Evolutionary conservation across 2,888 invertebrate genomes (phyloP).

Genomic region (Lycia hirtaria): DNA sequence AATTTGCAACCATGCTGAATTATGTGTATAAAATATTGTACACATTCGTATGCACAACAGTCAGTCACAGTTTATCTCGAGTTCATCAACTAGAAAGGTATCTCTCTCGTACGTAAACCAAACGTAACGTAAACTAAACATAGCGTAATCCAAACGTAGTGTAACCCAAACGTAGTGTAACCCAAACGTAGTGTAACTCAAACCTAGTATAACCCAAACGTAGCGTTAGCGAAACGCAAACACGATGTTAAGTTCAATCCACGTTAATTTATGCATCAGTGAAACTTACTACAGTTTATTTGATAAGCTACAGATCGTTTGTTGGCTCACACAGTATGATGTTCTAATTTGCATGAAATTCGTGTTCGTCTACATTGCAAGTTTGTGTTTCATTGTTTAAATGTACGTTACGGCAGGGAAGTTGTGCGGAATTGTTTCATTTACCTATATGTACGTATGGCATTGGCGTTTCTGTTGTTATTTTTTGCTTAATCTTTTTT

Average conservation of each 20-base stretch:
- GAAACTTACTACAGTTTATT: slow-evolving; percentile 30
- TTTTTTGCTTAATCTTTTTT: too few species aligned
- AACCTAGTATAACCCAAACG: slow-evolving; percentile 18
- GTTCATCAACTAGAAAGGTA: slow-evolving; percentile 9
- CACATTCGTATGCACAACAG: too few species aligned
- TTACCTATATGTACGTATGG: neutral
- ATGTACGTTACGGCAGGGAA: slow-evolving; percentile 1
- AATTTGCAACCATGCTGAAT: too few species aligned
- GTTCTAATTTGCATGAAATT: slow-evolving; percentile 22
- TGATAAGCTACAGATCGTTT: slow-evolving; percentile 25
- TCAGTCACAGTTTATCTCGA: neutral
- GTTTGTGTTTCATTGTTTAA: slow-evolving; percentile 15
- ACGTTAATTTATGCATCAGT: slow-evolving; percentile 29
- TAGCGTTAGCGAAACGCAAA: slow-evolving; percentile 20
- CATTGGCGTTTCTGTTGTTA: neutral
- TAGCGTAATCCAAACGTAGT: slow-evolving; percentile 11
- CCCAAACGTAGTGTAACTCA: slow-evolving; percentile 13
- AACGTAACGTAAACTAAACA: slow-evolving; percentile 14
- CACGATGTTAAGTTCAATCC: slow-evolving; percentile 15
- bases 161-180: slow-evolving; percentile 12
- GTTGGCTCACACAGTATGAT: slow-evolving; percentile 20
- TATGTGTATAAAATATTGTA: too few species aligned
- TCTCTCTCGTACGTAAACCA: slow-evolving; percentile 11
- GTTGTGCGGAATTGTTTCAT: neutral
- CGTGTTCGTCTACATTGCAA: slow-evolving; percentile 37